A percentile compares a stretch with the other conserved stretches of the same genome.
Evolutionary conservation across 2,797 vertebrate species (phyloP).

Genomic region (Carcharodon carcharias): DNA sequence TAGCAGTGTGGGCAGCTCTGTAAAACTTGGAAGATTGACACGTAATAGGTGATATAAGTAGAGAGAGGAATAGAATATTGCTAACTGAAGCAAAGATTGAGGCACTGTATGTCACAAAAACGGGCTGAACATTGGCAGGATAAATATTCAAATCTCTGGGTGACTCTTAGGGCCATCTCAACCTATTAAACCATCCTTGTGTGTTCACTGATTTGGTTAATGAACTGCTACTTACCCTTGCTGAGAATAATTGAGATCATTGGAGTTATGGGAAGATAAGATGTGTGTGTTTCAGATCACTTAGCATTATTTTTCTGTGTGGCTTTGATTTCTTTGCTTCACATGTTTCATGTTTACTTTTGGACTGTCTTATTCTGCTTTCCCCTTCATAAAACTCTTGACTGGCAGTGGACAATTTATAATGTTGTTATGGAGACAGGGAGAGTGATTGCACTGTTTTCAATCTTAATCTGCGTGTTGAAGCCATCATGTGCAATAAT

Average conservation of each 20-base stretch:
- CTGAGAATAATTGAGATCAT: background rate
- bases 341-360: background rate
- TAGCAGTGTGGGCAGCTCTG: background rate
- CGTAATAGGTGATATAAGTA: no score
- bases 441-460: background rate
- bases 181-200: background rate
- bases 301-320: background rate
- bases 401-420: background rate
- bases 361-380: background rate
- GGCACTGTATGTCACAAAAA: no score
- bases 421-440: background rate
- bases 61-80: background rate
- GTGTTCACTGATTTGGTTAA: background rate
- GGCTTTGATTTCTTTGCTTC: background rate
- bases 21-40: background rate
- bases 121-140: no score
- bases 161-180: background rate
- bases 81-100: background rate
- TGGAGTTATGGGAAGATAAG: background rate
- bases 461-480: background rate
- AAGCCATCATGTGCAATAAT: background rate
- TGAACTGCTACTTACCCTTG: background rate
- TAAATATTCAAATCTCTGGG: background rate
- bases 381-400: background rate
- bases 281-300: background rate